A percentile compares a stretch with the other conserved stretches of the same genome.
Conservation (phyloP, 1,140 invertebrate genomes). For the Cryptotermes secundus region DNA sequence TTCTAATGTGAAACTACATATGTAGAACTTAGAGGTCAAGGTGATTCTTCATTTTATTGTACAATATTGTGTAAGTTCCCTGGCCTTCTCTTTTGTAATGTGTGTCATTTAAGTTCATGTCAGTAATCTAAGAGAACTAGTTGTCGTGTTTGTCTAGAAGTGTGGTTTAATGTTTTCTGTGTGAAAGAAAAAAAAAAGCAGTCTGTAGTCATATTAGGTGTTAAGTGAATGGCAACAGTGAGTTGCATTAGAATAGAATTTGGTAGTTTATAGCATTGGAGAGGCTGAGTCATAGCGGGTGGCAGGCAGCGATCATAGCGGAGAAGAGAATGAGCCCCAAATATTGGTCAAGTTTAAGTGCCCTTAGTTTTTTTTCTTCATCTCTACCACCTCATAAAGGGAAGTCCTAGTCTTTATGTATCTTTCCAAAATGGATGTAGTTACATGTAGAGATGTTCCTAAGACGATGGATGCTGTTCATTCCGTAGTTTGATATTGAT, state of each 20-base stretch:
- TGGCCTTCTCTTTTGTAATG: conserved; percentile 26
- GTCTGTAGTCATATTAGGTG: conserved; percentile 27
- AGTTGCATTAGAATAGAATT: conserved; percentile 21
- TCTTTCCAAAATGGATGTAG: no score
- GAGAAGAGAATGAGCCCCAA: neutral
- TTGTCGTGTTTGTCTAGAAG: conserved; percentile 32
- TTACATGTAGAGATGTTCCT: conserved; percentile 16
- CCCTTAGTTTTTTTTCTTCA: conserved; percentile 30
- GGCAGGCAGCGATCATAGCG: neutral
- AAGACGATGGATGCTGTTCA: neutral
- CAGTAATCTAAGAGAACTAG: conserved; percentile 26
- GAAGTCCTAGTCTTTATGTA: conserved; percentile 27
- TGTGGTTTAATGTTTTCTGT: conserved; percentile 34
- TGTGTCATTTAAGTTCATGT: conserved; percentile 21
- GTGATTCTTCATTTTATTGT: conserved; percentile 23
- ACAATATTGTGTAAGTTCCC: conserved; percentile 5
- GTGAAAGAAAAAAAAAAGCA: conserved; percentile 32
- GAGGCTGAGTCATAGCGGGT: conserved; percentile 33
- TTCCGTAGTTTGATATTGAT: neutral
- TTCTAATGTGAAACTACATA: neutral
- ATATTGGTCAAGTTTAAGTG: conserved; percentile 31
- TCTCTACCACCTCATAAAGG: conserved; percentile 9
- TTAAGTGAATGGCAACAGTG: conserved; percentile 24
- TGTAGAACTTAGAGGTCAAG: conserved; percentile 6
- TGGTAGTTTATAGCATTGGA: conserved; percentile 13